phyloP scores from a whole-genome alignment of 2,113 vertebrate species.

The Spheniscus mendiculus region DNA sequence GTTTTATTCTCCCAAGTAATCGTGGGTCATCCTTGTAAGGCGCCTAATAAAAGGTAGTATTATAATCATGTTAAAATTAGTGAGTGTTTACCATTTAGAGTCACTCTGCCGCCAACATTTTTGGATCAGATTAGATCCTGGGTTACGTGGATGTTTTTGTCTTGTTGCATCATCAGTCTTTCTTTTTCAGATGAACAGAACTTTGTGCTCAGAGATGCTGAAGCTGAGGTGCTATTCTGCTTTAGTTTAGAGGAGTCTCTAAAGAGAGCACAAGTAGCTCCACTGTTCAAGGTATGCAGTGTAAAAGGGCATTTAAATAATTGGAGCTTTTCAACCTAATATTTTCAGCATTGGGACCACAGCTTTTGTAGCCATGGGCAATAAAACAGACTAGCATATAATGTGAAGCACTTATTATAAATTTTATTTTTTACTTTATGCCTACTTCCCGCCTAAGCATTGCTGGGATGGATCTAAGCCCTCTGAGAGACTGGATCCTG shows the following conservation, averaged over 20 bases:
- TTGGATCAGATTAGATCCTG: neutral
- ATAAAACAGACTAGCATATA: neutral
- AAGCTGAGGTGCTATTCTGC: constrained; percentile 94
- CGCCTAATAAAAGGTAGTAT: neutral
- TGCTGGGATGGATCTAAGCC: neutral
- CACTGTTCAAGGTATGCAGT: constrained; percentile 88
- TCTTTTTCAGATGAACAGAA: constrained; percentile 87
- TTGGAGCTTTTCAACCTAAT: neutral
- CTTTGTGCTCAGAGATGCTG: constrained; percentile 89
- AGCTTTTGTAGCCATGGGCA: neutral
- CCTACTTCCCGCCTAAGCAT: neutral
- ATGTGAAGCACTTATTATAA: neutral
- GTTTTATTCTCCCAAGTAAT: neutral
- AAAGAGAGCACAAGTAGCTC: constrained; percentile 85
- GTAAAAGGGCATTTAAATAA: neutral
- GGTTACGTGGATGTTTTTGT: neutral
- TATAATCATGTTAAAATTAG: neutral
- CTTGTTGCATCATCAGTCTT: neutral
- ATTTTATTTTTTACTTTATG: neutral
- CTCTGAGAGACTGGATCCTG: neutral
- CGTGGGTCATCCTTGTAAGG: neutral
- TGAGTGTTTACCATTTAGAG: neutral
- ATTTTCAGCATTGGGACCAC: neutral
- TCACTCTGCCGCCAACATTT: neutral
- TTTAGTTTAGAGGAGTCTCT: constrained; percentile 95